Evolutionary conservation across 2,797 vertebrate genomes (phyloP).

Genomic region (Myotis daubentonii): DNA sequence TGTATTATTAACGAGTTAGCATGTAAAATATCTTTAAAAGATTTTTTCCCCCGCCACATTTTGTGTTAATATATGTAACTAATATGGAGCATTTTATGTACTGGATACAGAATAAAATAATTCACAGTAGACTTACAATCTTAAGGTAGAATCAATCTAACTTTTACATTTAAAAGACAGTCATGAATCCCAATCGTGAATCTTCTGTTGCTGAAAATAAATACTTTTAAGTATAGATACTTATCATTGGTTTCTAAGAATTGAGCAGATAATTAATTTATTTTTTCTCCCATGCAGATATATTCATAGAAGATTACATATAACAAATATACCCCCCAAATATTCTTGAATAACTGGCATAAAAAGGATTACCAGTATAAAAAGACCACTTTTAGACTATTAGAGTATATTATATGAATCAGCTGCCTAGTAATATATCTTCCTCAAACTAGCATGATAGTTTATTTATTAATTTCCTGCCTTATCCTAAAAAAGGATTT

Average conservation of each 20-base stretch:
- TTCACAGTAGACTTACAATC: not conserved
- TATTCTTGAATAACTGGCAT: conserved; percentile 29
- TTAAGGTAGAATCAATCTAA: not conserved
- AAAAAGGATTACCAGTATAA: not conserved
- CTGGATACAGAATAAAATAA: conserved; percentile 8
- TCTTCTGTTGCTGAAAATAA: conserved; percentile 44
- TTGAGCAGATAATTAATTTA: conserved; percentile 22
- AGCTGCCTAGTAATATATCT: not conserved
- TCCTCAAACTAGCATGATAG: not conserved
- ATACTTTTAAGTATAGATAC: not conserved
- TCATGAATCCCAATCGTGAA: not conserved
- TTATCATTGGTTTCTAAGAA: conserved; percentile 32
- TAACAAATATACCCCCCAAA: not conserved
- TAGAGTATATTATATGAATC: not conserved
- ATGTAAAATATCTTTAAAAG: conserved; percentile 34
- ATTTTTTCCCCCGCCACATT: not conserved
- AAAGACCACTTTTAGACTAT: not conserved
- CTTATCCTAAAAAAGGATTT: not conserved
- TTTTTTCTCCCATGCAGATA: not conserved
- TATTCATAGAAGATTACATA: not conserved
- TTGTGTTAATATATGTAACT: conserved; percentile 4
- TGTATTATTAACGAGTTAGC: not conserved
- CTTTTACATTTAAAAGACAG: conserved; percentile 23
- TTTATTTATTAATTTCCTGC: not conserved
- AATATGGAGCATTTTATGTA: conserved; percentile 16